Percentiles rank a stretch among this genome's conserved stretches.
Evolutionary conservation across 2,113 vertebrate species (phyloP).

Genomic region (Triplophysa siluroides): DNA sequence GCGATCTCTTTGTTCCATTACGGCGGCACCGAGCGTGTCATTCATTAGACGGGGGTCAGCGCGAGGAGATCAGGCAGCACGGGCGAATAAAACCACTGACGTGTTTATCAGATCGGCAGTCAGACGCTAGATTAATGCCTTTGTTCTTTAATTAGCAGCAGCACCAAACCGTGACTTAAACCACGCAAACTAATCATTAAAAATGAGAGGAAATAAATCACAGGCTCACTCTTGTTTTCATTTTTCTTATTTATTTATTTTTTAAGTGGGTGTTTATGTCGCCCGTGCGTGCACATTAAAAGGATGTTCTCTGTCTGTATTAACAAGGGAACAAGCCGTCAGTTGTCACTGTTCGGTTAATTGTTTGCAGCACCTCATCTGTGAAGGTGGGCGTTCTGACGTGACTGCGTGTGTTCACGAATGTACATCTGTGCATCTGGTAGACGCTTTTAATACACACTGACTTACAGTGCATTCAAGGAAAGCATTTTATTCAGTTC

Average conservation of each 20-base stretch:
- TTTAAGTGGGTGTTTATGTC: conserved; percentile 27
- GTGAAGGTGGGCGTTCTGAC: conserved; percentile 23
- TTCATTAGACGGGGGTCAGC: conserved; percentile 49
- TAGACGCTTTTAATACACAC: no score
- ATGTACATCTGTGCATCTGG: no score
- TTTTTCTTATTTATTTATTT: conserved; percentile 12
- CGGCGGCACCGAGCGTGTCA: conserved; percentile 20
- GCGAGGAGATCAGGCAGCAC: conserved; percentile 39
- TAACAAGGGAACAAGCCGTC: conserved; percentile 31
- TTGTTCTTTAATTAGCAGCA: conserved; percentile 51
- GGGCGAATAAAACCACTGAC: conserved; percentile 50
- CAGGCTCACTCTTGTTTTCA: conserved; percentile 25
- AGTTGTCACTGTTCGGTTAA: conserved; percentile 37
- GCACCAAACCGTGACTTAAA: conserved; percentile 50
- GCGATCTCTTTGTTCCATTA: conserved; percentile 17
- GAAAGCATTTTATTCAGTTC: neutral
- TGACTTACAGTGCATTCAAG: no score
- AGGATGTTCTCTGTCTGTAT: conserved; percentile 29
- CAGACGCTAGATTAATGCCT: conserved; percentile 50
- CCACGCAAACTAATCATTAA: conserved; percentile 50
- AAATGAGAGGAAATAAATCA: conserved; percentile 55
- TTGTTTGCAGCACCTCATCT: conserved; percentile 18
- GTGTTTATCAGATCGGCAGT: conserved; percentile 52
- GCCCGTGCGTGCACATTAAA: conserved; percentile 30
- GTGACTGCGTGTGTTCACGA: neutral